These are phyloP conservation scores for Brachyalestes nurse DNA, from an alignment of 2,797 vertebrate species.

Conservation along the genomic window DNA sequence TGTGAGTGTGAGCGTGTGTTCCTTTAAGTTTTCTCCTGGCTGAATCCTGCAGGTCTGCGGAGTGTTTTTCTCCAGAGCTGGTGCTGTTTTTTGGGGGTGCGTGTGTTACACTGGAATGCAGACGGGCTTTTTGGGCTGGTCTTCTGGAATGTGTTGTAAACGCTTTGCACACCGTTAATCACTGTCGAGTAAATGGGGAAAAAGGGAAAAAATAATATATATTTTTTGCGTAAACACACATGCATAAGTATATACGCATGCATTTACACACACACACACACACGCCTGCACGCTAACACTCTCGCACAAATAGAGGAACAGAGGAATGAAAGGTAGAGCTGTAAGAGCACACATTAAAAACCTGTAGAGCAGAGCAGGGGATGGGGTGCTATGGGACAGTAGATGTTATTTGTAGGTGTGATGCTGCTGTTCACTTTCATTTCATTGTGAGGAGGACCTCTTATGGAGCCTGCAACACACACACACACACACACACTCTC, in stretches of 20 bases:
- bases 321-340: slow-evolving; percentile 57
- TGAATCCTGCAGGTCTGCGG: slow-evolving; percentile 58
- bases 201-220: slow-evolving; percentile 48
- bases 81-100: slow-evolving; percentile 52
- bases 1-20: slow-evolving; percentile 40
- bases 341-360: slow-evolving; percentile 49
- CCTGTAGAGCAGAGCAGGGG: slow-evolving; percentile 45
- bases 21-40: slow-evolving; percentile 57
- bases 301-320: slow-evolving; percentile 7
- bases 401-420: slow-evolving; percentile 72
- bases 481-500: slow-evolving; percentile 21
- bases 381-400: slow-evolving; percentile 66
- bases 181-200: slow-evolving; percentile 56
- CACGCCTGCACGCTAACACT: slow-evolving; percentile 1
- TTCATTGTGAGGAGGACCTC: slow-evolving; percentile 52
- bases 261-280: not conserved
- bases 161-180: slow-evolving; percentile 61
- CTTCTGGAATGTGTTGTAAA: slow-evolving; percentile 69
- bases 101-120: slow-evolving; percentile 55
- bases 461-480: slow-evolving; percentile 42
- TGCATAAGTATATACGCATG: slow-evolving; percentile 37
- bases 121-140: slow-evolving; percentile 61
- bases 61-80: slow-evolving; percentile 55
- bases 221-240: slow-evolving; percentile 42
- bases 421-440: slow-evolving; percentile 71